Base-by-base conservation (phyloP, 2,113 vertebrate species). In the Ellobius talpinus region DNA sequence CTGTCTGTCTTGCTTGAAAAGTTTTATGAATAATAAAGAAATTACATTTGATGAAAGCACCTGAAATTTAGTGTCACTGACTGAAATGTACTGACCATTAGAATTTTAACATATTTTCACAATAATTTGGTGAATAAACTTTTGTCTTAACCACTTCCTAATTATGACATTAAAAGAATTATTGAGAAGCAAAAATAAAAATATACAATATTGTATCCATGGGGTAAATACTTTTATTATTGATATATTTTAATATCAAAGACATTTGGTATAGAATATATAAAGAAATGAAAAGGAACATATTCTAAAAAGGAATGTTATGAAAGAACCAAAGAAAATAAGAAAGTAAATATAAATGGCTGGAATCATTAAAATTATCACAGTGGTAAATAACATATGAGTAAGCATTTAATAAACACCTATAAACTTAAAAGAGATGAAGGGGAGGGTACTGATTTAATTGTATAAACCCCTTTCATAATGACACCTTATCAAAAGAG, bases 401-500 rank as follows among this genome's bases (percentile, higher is more conserved):
- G 50, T 82, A 39, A 92, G 74, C 23, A 66, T 63, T 26, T 92
- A 92, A 84, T 61, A 94, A 72, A 19, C 36, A 86, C 29, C 24
- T 82, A 91, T 12, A 70, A 50, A 33, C 13, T 93, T 89, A 85
- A 73, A 89, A 91, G 33, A 85, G 61, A 94, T 87, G 17, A 73
- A 86, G 73, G 39, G 39, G 39, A 90, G 81, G 89, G 85, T 85
- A 90, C 1, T 77, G 58, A 2, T 95, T 96, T 96, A 92, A 92
- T 77, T 63, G 77, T 96, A 70, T 31, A 88, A 76, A 87, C 0
- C 14, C 45, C 13, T 52, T 85, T 95, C 58, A 63, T 93, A 93
- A 73, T 86, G 77, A 93, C 52, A 72, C 50, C 16, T 94, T 94
- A 39, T 73, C 87, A 63, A 95, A 96, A 96, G 1, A 12, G 16